Evolutionary conservation across 2,888 invertebrate genomes (phyloP).

Genomic region (Notodonta ziczac): DNA sequence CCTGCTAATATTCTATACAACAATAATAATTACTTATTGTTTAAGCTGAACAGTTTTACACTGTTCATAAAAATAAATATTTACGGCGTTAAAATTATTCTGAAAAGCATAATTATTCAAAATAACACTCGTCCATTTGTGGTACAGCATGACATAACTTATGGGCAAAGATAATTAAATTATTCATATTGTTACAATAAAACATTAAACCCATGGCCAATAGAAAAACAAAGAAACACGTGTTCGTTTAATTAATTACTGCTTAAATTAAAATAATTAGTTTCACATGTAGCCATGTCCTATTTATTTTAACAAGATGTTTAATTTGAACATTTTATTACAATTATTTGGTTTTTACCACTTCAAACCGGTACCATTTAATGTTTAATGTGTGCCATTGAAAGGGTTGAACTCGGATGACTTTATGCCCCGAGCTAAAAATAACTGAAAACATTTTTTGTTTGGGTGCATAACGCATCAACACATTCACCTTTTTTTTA

Average conservation of each 20-base stretch:
- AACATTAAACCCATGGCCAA: slow-evolving; percentile 15
- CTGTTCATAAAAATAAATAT: background rate
- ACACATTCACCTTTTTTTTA: background rate
- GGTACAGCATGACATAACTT: background rate
- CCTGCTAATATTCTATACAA: background rate
- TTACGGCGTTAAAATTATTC: background rate
- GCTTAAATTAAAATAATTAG: slow-evolving; percentile 32
- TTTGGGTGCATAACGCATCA: background rate
- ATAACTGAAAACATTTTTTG: background rate
- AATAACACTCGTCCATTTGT: background rate
- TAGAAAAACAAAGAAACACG: slow-evolving; percentile 28
- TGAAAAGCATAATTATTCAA: background rate
- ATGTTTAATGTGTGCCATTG: background rate
- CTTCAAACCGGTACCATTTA: background rate
- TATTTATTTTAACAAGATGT: slow-evolving; percentile 23
- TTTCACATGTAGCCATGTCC: slow-evolving; percentile 29
- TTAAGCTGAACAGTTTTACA: background rate
- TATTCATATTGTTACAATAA: slow-evolving; percentile 26
- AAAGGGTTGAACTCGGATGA: background rate
- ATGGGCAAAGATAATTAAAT: slow-evolving; percentile 3
- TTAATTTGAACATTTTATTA: background rate
- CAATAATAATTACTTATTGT: background rate
- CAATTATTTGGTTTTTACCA: background rate
- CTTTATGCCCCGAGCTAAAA: background rate
- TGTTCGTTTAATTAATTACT: slow-evolving; percentile 32